These are phyloP conservation scores for Phenganax stokvisi DNA, from an alignment of 92 coral and sea anemone genomes.

Conservation along the genomic window DNA sequence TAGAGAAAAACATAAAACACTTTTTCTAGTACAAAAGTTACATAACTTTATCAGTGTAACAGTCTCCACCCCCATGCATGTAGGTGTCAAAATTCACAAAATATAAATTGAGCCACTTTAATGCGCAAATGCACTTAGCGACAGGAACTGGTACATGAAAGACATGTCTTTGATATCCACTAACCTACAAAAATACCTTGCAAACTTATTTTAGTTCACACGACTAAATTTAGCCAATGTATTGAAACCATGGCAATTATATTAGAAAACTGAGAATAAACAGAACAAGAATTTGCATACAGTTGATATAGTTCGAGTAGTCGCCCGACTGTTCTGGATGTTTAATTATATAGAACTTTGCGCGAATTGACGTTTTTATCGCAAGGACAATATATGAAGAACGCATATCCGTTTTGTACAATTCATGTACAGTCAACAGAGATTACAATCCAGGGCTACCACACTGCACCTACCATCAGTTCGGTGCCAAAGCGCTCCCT, in stretches of 20 bases:
- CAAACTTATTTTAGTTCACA: conserved; percentile 14
- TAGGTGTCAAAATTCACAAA: neutral
- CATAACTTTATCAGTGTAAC: neutral
- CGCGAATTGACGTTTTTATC: conserved; percentile 1
- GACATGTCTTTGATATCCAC: neutral
- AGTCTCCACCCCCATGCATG: conserved; percentile 8
- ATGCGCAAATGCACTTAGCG: neutral
- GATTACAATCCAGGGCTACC: neutral
- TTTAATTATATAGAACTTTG: neutral
- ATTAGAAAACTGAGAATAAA: neutral
- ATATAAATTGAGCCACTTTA: no score
- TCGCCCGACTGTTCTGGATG: neutral
- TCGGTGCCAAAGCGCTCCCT: no score
- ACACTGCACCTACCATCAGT: neutral
- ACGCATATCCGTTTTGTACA: neutral
- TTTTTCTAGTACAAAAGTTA: neutral
- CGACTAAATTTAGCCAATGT: conserved; percentile 35
- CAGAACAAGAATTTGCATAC: neutral
- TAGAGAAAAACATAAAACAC: neutral
- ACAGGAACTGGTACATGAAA: conserved; percentile 1
- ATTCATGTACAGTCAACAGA: neutral
- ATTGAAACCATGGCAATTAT: conserved; percentile 23
- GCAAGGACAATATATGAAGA: neutral
- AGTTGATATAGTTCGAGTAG: neutral
- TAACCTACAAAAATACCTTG: neutral